Evolutionary conservation across 92 coral and sea anemone species (phyloP), one percentile per base, ranked within the genome.

Genomic region (Parazoanthus atlanticus): DNA sequence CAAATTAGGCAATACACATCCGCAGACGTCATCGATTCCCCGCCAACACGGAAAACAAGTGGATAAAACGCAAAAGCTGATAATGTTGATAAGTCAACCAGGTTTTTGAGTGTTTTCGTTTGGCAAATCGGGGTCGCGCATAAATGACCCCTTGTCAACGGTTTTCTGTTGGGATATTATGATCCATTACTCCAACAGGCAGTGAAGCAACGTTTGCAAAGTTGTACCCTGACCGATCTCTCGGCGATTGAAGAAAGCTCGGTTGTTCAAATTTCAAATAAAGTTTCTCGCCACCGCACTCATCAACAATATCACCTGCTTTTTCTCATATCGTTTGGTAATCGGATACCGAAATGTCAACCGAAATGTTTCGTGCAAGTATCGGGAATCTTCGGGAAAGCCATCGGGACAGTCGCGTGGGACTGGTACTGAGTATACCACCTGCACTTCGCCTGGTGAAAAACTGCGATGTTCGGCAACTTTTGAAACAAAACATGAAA

Each of bases 1-100:
- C 74, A 70, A 69, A 84, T 69, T 26, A 84, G 19, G 78, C 77
- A 84, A 29, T 84, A 17, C 25, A 46, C 64, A 83, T 83, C 86
- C 86, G 86, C 86, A 83, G 73, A 83, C 86, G 86, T 83, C 86
- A 83, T 76, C 33, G 41, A 32, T 43, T 43, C 64, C 19, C 78
- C 76, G 54, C 78, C 43, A 81, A 67, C 65, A 69, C 77, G 78
- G 86, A 83, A 83, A 69, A 83, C 38, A 66, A 70, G 49, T 25
- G 58, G 86, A 41, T 83, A 49, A 41, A 82, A 38, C 16, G 64
- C 15, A 66, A 66, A 66, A 83, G 76, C 76, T 28, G 78, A 83
- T 83, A 69, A 82, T 66, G 74, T 34, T 61, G 74, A 61, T 64
- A 65, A 12, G 66, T 56, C 56, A 58, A 46, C 85, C 52, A 34